Evolutionary conservation across 2,113 vertebrate species (phyloP), one percentile per base, ranked within the genome.

Genomic region (Ameiurus melas): DNA sequence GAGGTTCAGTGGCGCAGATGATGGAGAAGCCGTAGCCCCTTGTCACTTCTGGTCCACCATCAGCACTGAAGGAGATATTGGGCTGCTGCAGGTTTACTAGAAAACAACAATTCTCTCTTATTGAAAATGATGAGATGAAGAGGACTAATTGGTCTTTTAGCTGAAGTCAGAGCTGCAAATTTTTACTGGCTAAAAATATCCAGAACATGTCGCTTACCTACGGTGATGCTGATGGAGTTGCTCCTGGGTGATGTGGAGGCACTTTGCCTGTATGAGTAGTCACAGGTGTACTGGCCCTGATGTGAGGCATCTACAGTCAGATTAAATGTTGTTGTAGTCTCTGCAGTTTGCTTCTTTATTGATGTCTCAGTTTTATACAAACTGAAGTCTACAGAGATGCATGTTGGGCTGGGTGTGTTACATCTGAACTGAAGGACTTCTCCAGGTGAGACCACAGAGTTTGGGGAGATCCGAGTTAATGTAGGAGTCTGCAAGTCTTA

Each of bases 401-500:
- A 89, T 19, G 70, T 60, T 51, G 70, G 27, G 7, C 19, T 86
- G 30, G 80, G 30, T 39, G 81, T 79, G 30, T n/a, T 8, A 77
- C 89, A 90, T 64, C 53, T 90, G 51, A 90, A 86, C 80, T 75
- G 51, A 43, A 85, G 33, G 4, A 66, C 33, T 70, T 90, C 90
- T 39, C 85, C 90, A 86, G 85, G 81, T 55, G 81, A 86, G n/a
- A 90, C 53, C 25, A 0, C 81, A 79, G 81, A 71, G 85, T 90
- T 33, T 60, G 55, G 33, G 2, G 90, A 53, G n/a, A 30, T 58
- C 2, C 68, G 62, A 17, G 36, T 51, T 17, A 90, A 25, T 4
- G 20, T 73, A 4, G 87, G 94, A 60, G 91, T 94, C 64, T 86
- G 20, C 36, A 94, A 83, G 75, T 88, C 84, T 75, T 91, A 94